Evolutionary conservation across 2,888 invertebrate genomes (phyloP), one percentile per base, ranked within the genome.

Genomic region (Rhaphigaster nebulosa): DNA sequence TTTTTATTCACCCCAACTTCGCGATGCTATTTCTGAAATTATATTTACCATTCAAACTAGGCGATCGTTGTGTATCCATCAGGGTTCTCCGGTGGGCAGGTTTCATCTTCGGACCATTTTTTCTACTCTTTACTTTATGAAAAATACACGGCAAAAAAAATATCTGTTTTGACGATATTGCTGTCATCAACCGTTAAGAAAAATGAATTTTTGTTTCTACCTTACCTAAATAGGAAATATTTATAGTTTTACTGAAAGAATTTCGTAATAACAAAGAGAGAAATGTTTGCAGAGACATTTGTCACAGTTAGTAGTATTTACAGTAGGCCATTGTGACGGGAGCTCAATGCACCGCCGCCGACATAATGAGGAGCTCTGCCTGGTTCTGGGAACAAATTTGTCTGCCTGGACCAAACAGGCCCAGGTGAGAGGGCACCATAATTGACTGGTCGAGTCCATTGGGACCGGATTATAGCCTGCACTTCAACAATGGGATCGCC

Each of bases 351-450:
- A 15, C 13, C 3, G 45, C 84, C 41, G 84, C 84, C 84, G 84
- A 84, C 84, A 84, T 84, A 84, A 84, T 84, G 84, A 84, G 84
- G 84, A n/a, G 45, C 6, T 84, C 45, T n/a, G 84, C 84, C 84
- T 50, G 84, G 84, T 84, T 84, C 84, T 84, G 41, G 84, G 84
- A 84, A 84, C 84, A 84, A 84, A 84, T 84, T 84, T 84, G 84
- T 84, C 84, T 84, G 84, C n/a, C 38, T 26, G 45, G 84, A 18
- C 45, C 84, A 84, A 84, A 84, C 84, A 84, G 84, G 84, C n/a
- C 45, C 84, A 84, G 84, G 84, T 84, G 84, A 84, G 84, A 45
- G 45, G 45, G 84, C 45, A 34, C 41, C 45, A 50, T 84, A 84
- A 84, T 84, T 84, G 70, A 76, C 70, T 76, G 84, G 84, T 45